Conservation (phyloP, 2,888 invertebrate genomes). For the Mesopsocus fuscifrons region DNA sequence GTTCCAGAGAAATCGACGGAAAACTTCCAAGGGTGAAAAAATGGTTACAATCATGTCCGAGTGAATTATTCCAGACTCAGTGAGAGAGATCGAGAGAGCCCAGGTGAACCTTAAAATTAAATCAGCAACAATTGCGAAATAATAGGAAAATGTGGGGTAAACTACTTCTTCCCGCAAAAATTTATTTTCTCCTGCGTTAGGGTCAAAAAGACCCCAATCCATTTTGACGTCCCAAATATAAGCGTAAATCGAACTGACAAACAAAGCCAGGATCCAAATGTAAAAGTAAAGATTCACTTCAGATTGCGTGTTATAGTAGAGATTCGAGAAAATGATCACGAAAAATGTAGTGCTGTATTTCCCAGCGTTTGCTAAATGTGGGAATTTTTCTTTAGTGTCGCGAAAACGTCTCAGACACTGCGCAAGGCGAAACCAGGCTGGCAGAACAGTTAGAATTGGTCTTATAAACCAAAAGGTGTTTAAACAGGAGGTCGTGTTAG, state of each 20-base stretch:
- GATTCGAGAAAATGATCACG: conserved; percentile 68
- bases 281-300: conserved; percentile 43
- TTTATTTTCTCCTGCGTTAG: conserved; percentile 75
- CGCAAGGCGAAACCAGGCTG: conserved; percentile 95
- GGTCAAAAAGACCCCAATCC: conserved; percentile 96
- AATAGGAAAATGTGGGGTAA: conserved; percentile 84
- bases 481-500: conserved; percentile 40
- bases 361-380: conserved; percentile 93
- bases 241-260: conserved; percentile 83
- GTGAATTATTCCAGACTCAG: conserved; percentile 54
- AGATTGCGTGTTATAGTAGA: conserved; percentile 45
- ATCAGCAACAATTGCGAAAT: conserved; percentile 93
- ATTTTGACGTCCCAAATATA: conserved; percentile 97
- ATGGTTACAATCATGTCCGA: conserved; percentile 69
- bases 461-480: conserved; percentile 55
- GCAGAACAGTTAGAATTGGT: conserved; percentile 75
- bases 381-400: conserved; percentile 83
- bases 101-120: conserved; percentile 83
- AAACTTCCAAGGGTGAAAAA: conserved; percentile 70
- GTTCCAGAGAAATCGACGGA: conserved; percentile 95
- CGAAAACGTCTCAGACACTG: conserved; percentile 91
- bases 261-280: conserved; percentile 69
- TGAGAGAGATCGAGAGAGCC: conserved; percentile 71
- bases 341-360: conserved; percentile 97
- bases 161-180: conserved; percentile 89